phyloP scores from a whole-genome alignment of 2,888 invertebrate species.

The Leptinotarsa juncta region DNA sequence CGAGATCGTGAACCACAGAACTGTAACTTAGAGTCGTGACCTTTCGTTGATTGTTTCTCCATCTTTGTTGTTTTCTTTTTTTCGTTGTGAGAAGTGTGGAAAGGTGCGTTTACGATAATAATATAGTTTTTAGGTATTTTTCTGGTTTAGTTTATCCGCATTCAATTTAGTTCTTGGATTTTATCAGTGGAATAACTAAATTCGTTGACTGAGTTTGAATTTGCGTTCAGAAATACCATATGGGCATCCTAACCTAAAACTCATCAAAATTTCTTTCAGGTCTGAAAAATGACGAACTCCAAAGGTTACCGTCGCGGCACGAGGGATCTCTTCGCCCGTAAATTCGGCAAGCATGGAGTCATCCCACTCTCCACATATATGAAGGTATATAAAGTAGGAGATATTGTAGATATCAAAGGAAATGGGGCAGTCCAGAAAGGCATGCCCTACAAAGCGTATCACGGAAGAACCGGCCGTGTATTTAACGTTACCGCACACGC shows the following conservation, averaged over 20 bases:
- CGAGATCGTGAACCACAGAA: neutral
- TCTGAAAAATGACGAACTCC: constrained; percentile 93
- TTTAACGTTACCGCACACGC: constrained; percentile 99
- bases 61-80: constrained; percentile 2
- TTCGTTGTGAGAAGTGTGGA: neutral
- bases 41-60: neutral
- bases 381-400: constrained; percentile 98
- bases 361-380: constrained; percentile 97
- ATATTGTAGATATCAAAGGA: constrained; percentile 99
- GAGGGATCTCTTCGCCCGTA: constrained; percentile 96
- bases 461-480: constrained; percentile 98
- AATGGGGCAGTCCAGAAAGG: constrained; percentile 99
- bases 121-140: neutral
- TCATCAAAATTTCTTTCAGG: constrained; percentile 34
- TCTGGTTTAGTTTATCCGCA: neutral
- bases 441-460: constrained; percentile 99
- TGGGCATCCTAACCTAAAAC: constrained; percentile 33
- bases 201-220: neutral
- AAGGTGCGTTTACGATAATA: constrained; percentile 1
- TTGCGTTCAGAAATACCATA: neutral
- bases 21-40: too few relatives aligned
- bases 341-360: constrained; percentile 94
- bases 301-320: constrained; percentile 99
- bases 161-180: neutral
- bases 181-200: neutral